Percentiles rank a stretch among this genome's conserved stretches.
Evolutionary conservation across 2,888 invertebrate genomes (phyloP).

Genomic region (Panopea generosa): DNA sequence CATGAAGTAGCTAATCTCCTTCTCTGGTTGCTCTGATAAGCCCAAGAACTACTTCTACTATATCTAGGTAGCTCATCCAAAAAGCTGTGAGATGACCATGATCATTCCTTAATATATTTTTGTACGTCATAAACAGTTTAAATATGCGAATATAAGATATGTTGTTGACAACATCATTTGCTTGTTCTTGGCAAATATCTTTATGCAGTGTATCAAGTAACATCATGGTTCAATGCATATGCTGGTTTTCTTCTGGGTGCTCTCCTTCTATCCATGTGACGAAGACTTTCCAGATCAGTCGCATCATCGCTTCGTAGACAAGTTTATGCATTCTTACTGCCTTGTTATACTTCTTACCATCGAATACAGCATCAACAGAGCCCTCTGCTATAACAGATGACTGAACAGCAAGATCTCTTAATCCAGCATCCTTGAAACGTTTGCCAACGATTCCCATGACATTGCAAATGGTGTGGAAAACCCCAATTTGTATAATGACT

Average conservation of each 20-base stretch:
- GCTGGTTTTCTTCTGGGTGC: too few relatives aligned
- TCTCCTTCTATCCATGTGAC: too few relatives aligned
- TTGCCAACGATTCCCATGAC: constrained; percentile 29
- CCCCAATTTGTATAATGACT: constrained; percentile 17
- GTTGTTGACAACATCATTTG: too few relatives aligned
- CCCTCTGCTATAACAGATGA: constrained; percentile 30
- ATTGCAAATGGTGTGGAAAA: constrained; percentile 37
- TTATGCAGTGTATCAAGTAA: too few relatives aligned
- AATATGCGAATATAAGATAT: too few relatives aligned
- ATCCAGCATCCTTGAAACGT: constrained; percentile 31
- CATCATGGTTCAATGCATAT: too few relatives aligned
- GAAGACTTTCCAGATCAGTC: constrained; percentile 15
- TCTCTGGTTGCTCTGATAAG: constrained; percentile 54
- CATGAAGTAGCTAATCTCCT: constrained; percentile 61
- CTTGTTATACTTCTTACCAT: constrained; percentile 46
- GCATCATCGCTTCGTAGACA: constrained; percentile 36
- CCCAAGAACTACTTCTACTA: constrained; percentile 61
- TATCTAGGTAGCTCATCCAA: constrained; percentile 68
- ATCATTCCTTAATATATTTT: neutral
- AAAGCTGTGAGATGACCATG: constrained; percentile 45
- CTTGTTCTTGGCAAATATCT: too few relatives aligned
- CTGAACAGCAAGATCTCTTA: constrained; percentile 19
- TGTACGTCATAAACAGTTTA: neutral
- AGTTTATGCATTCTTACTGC: constrained; percentile 44
- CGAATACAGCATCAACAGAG: constrained; percentile 30